These are phyloP conservation scores for Eriocheir sinensis DNA, from an alignment of 1,140 invertebrate species.

Conservation along the genomic window DNA sequence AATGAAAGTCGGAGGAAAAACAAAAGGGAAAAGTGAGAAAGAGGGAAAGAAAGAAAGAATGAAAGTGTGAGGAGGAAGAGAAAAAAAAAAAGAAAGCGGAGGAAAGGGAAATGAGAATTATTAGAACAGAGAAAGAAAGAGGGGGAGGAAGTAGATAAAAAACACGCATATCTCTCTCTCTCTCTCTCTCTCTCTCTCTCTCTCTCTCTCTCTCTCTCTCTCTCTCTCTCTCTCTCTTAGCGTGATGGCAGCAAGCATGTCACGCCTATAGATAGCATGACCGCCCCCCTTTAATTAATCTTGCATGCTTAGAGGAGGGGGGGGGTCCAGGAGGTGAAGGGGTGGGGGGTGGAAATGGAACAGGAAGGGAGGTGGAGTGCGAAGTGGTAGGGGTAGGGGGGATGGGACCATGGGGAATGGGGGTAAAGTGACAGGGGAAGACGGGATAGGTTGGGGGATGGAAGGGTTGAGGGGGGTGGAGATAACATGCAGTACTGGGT, in stretches of 20 bases:
- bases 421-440: not conserved
- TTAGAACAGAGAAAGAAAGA: too few species aligned
- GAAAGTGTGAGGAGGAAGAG: too few species aligned
- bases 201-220: not conserved
- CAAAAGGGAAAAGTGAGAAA: too few species aligned
- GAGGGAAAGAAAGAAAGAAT: too few species aligned
- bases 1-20: too few species aligned
- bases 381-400: not conserved
- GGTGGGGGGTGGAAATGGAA: too few species aligned
- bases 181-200: constrained; percentile 16
- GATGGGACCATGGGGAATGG: not conserved
- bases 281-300: not conserved
- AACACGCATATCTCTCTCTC: not conserved
- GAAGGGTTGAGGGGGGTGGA: not conserved
- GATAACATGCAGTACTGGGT: not conserved
- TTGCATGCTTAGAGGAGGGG: not conserved
- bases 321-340: not conserved
- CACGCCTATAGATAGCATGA: not conserved
- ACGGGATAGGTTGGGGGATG: not conserved
- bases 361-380: too few species aligned
- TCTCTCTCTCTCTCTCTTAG: not conserved
- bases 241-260: not conserved
- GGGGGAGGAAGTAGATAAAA: not conserved
- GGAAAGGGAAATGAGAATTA: too few species aligned
- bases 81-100: too few species aligned